Conservation (phyloP, 2,113 vertebrate genomes). For the Oriolus oriolus region DNA sequence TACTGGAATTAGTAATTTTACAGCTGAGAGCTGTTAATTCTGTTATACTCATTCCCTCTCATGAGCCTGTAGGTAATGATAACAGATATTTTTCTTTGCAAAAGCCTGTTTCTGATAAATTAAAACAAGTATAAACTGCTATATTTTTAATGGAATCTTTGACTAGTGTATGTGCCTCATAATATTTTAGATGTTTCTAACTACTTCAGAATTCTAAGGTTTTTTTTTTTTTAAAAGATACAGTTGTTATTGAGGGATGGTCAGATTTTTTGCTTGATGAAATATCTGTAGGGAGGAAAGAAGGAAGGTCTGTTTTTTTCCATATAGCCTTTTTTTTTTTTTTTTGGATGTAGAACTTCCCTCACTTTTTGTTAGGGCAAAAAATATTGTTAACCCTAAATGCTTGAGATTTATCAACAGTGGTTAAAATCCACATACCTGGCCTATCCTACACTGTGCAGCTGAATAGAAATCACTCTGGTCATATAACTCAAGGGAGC, state of each 20-base stretch:
- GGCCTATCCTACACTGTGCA: not conserved
- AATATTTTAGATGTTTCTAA: not conserved
- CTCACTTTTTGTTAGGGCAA: not conserved
- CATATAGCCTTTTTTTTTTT: not conserved
- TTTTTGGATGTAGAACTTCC: not conserved
- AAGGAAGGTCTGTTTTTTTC: not conserved
- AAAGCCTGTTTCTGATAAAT: not conserved
- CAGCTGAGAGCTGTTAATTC: constrained; percentile 49
- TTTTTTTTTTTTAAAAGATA: not conserved
- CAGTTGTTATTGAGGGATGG: not conserved
- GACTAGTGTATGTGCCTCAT: not conserved
- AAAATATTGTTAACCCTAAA: not conserved
- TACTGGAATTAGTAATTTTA: constrained; percentile 58
- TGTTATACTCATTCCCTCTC: not conserved
- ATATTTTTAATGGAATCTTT: not conserved
- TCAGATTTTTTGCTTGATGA: not conserved
- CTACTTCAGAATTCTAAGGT: not conserved
- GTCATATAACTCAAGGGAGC: not conserved
- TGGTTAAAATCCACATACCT: not conserved
- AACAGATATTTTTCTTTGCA: not conserved
- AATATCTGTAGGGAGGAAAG: not conserved
- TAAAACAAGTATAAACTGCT: not conserved
- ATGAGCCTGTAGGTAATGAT: constrained; percentile 15
- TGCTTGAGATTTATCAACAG: not conserved
- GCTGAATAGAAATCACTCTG: not conserved